These are phyloP conservation scores for Portevinia maculata DNA, from an alignment of 2,888 invertebrate species.

Conservation along the genomic window DNA sequence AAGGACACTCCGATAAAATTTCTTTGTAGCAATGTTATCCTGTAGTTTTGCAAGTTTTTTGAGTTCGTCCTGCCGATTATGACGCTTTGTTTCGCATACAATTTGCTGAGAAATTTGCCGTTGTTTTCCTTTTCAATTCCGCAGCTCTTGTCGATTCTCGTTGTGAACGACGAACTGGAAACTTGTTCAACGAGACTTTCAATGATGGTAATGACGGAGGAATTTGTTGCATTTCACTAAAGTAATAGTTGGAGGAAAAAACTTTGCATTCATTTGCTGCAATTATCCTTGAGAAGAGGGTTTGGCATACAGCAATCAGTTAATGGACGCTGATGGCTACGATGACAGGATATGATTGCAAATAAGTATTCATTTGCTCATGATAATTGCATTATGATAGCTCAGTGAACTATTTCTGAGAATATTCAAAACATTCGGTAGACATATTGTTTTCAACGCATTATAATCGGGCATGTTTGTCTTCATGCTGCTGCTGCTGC, in stretches of 20 bases:
- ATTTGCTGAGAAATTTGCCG: constrained; percentile 62
- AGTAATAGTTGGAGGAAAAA: constrained; percentile 38
- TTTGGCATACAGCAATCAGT: constrained; percentile 60
- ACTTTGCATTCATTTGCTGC: constrained; percentile 71
- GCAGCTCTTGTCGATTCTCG: constrained; percentile 22
- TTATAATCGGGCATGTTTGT: constrained; percentile 45
- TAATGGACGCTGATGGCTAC: constrained; percentile 63
- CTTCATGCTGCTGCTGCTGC: not conserved
- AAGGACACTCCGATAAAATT: constrained; percentile 1
- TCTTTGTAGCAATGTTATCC: constrained; percentile 37
- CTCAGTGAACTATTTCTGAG: constrained; percentile 69
- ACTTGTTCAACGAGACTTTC: constrained; percentile 54
- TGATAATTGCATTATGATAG: constrained; percentile 72
- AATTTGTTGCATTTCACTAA: constrained; percentile 73
- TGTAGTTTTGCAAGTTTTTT: constrained; percentile 14
- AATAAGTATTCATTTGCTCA: constrained; percentile 69
- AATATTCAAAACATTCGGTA: constrained; percentile 70
- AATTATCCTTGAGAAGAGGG: constrained; percentile 54
- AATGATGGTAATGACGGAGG: constrained; percentile 24
- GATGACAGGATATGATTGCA: constrained; percentile 50
- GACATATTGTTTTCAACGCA: constrained; percentile 68
- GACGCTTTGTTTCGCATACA: constrained; percentile 63
- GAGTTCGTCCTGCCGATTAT: constrained; percentile 13
- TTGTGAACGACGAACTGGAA: constrained; percentile 65
- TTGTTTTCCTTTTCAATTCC: constrained; percentile 64